A percentile compares a stretch with the other conserved stretches of the same genome.
These are phyloP conservation scores for Tachuris rubrigastra DNA, from an alignment of 2,113 vertebrate genomes.

Conservation along the genomic window DNA sequence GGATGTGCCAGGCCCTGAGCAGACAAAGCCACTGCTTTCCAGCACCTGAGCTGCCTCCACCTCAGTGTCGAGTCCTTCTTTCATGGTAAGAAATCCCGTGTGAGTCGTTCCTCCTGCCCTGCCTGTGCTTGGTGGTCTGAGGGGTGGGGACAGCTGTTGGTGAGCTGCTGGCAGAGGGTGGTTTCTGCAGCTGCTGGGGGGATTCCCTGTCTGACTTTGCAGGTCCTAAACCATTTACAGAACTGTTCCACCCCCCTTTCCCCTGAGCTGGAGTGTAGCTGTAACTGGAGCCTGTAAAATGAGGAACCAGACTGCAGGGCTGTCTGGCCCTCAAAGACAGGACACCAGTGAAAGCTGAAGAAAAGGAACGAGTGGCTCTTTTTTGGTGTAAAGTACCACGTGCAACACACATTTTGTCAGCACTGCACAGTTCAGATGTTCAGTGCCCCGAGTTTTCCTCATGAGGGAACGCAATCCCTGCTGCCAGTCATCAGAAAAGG, in stretches of 20 bases:
- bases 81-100: background rate
- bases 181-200: background rate
- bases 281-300: background rate
- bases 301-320: background rate
- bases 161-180: background rate
- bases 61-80: background rate
- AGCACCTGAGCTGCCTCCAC: slow-evolving; percentile 38
- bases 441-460: background rate
- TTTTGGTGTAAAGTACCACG: no score
- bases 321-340: background rate
- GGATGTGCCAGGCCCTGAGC: background rate
- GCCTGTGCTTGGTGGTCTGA: fast-evolving
- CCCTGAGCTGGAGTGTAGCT: background rate
- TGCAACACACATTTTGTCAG: fast-evolving
- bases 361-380: background rate
- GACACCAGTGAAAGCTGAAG: background rate
- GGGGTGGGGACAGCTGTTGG: background rate
- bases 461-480: background rate
- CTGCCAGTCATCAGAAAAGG: fast-evolving
- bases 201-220: background rate
- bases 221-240: background rate
- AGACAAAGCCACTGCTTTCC: background rate
- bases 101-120: background rate
- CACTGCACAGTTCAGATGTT: background rate
- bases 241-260: background rate